Base-by-base conservation (phyloP, 2,888 invertebrate genomes). In the Spatulosminthurus flaviceps region DNA sequence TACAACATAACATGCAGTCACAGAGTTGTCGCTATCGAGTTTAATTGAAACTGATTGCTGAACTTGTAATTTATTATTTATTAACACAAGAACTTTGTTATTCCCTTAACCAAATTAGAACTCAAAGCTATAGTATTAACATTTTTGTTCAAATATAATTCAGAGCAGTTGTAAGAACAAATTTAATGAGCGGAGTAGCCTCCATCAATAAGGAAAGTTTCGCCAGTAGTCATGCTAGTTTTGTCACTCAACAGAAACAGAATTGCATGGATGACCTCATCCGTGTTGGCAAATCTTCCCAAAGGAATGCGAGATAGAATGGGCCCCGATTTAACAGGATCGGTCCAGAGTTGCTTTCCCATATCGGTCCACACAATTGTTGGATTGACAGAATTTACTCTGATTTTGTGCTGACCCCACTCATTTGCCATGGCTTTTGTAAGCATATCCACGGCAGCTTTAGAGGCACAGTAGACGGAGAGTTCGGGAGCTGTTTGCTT, bases 301-400 rank as follows among this genome's bases (percentile, higher is more conserved):
- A 97, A 87, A 0, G 97, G 97, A 87, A 96, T 96, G 88, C 92
- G 93, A 0, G 90, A 90, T 69, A 93, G 86, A 91, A 97, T 91
- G 0, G 90, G 90, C 0, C 89, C 89, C 0, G 93, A 91, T 86
- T 97, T 97, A 0, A 16, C 71, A 13, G 61, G 42, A n/a, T 77
- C 73, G 86, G 83, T 64, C 83, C 84, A 78, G 0, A 76, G 34
- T 16, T 80, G 22, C 19, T 60, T 66, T 0, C 72, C 77, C 89
- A 90, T 88, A 16, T 88, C 88, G 0, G 90, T 90, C 87, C 88
- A 85, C 1, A 89, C 88, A 74, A 90, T 89, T 0, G 90, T 90
- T 22, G 90, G 90, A 84, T 89, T 89, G 0, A 90, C 88, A 66
- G 87, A 86, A 84, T 90, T 90, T 0, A 90, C 89, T 19, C 90